Conservation (phyloP, 2,888 invertebrate genomes). For the Drosophila kuntzei region DNA sequence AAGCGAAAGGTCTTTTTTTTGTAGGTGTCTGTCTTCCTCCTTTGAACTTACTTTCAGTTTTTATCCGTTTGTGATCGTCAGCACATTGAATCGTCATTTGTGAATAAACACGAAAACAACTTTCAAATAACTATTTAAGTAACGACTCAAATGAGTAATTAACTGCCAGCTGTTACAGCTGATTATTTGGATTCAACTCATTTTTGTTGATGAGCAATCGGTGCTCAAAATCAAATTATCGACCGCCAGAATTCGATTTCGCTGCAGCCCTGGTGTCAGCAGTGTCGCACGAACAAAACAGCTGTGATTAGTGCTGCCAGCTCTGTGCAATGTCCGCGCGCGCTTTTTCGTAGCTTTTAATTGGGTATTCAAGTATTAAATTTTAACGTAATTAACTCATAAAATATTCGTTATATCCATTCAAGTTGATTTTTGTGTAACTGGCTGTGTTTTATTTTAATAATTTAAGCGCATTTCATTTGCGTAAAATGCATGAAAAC, state of each 20-base stretch:
- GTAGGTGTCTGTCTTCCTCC: neutral
- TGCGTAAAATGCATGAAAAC: neutral
- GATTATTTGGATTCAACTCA: constrained; percentile 1
- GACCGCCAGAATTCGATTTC: constrained; percentile 10
- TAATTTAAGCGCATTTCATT: neutral
- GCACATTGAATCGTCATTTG: neutral
- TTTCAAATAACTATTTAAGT: constrained; percentile 15
- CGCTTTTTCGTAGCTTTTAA: constrained; percentile 25
- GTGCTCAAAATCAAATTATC: constrained; percentile 21
- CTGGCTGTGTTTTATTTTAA: neutral
- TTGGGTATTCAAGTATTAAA: neutral
- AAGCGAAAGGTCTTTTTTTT: neutral
- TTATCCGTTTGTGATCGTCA: neutral
- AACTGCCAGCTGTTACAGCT: constrained; percentile 38
- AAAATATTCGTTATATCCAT: neutral
- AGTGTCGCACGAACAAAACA: constrained; percentile 45
- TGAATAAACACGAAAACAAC: constrained; percentile 14
- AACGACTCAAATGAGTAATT: constrained; percentile 32
- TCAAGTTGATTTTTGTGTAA: neutral
- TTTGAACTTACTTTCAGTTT: constrained; percentile 5
- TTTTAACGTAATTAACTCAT: neutral
- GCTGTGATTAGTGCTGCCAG: constrained; percentile 50
- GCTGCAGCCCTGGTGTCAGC: constrained; percentile 43
- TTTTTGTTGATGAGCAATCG: neutral
- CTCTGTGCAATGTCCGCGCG: constrained; percentile 20